These are phyloP conservation scores for Euplagia quadripunctaria DNA, from an alignment of 2,888 invertebrate species.

Conservation along the genomic window DNA sequence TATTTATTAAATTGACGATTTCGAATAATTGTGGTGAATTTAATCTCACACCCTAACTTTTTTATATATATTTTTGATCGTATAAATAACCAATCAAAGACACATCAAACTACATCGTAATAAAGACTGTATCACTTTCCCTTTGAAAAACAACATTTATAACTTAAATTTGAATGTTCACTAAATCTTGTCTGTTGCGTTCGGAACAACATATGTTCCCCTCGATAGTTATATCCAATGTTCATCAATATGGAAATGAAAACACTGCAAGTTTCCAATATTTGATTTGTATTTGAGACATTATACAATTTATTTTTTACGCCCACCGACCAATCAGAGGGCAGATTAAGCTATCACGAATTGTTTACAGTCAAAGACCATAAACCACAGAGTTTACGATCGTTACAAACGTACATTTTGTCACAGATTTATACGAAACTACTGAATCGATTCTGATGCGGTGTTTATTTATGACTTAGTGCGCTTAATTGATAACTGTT, in stretches of 20 bases:
- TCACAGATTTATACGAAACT: constrained; percentile 48
- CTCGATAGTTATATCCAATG: constrained; percentile 13
- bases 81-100: not conserved
- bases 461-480: constrained; percentile 42
- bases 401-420: constrained; percentile 46
- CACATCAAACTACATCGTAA: not conserved
- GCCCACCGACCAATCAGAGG: constrained; percentile 50
- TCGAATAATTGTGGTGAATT: no score
- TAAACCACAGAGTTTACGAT: constrained; percentile 25
- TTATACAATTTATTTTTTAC: constrained; percentile 42
- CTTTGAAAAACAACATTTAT: constrained; percentile 7
- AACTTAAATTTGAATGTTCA: constrained; percentile 13
- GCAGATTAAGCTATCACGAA: constrained; percentile 46
- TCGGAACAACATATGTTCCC: constrained; percentile 5
- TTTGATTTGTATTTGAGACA: constrained; percentile 48
- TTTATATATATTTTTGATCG: not conserved
- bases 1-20: no score
- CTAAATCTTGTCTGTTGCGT: constrained; percentile 15
- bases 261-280: constrained; percentile 37
- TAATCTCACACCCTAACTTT: not conserved
- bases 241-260: constrained; percentile 39
- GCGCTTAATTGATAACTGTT: constrained; percentile 48
- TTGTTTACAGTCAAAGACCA: constrained; percentile 39
- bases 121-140: not conserved
- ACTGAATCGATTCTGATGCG: constrained; percentile 45